A percentile compares a stretch with the other conserved stretches of the same genome.
These are phyloP conservation scores for Rhagologus leucostigma DNA, from an alignment of 2,113 vertebrate genomes.

Conservation along the genomic window DNA sequence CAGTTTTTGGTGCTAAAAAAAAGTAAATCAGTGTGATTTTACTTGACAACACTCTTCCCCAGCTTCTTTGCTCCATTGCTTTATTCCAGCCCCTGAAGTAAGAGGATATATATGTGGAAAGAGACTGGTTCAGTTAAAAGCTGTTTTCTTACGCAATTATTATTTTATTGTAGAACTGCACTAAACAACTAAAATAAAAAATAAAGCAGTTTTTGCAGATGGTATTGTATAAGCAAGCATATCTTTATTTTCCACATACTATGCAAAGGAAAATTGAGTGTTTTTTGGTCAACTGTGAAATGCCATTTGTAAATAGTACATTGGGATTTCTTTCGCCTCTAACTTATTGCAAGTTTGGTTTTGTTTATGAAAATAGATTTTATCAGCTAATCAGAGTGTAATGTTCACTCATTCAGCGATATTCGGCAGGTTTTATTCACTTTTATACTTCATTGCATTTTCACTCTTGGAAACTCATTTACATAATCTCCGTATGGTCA, in stretches of 20 bases:
- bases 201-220: background rate
- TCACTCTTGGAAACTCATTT: slow-evolving; percentile 41
- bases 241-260: background rate
- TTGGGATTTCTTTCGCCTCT: background rate
- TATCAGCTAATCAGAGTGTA: background rate
- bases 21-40: background rate
- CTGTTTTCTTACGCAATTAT: background rate
- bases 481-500: slow-evolving; percentile 63
- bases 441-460: slow-evolving; percentile 42
- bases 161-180: background rate
- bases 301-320: background rate
- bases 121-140: background rate
- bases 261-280: background rate
- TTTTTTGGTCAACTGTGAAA: background rate
- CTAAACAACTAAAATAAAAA: background rate
- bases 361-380: slow-evolving; percentile 12
- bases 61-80: background rate
- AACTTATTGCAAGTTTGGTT: background rate
- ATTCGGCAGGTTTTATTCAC: slow-evolving; percentile 8
- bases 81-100: background rate
- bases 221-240: background rate
- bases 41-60: background rate
- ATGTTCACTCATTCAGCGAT: background rate
- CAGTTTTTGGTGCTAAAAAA: background rate
- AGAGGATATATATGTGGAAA: background rate